Percentiles rank a stretch among this genome's conserved stretches.
These are phyloP conservation scores for Platyscapa corneri DNA, from an alignment of 1,140 invertebrate genomes.

Conservation along the genomic window DNA sequence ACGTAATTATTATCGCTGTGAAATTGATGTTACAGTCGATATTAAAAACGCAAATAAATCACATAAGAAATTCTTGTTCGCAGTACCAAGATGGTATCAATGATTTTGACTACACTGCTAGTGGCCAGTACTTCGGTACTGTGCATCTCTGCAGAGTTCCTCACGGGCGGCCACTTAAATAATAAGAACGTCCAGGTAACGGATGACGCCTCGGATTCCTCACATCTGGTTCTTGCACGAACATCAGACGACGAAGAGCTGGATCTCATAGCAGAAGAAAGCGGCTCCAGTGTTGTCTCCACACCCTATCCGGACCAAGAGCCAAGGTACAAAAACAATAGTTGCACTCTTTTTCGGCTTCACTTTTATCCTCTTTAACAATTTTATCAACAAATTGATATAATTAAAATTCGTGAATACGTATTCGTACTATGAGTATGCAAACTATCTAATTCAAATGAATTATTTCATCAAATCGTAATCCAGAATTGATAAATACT, in stretches of 20 bases:
- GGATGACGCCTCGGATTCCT: conserved; percentile 44
- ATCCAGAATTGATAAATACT: no score
- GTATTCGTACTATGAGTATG: no score
- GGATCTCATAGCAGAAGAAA: conserved; percentile 67
- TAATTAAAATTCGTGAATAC: no score
- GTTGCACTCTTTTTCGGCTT: neutral
- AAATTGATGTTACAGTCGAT: no score
- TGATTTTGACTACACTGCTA: conserved; percentile 43
- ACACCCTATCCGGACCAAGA: conserved; percentile 48
- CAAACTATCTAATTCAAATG: no score
- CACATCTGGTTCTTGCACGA: conserved; percentile 55
- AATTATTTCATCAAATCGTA: no score
- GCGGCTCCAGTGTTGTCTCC: conserved; percentile 48
- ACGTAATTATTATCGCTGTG: no score
- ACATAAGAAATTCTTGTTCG: neutral
- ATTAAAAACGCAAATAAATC: no score
- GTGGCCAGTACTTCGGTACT: conserved; percentile 21
- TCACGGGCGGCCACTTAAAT: conserved; percentile 52
- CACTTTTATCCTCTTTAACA: no score
- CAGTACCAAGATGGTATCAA: conserved; percentile 50
- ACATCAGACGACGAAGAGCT: conserved; percentile 59
- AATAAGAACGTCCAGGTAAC: conserved; percentile 42
- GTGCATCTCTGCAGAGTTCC: conserved; percentile 39
- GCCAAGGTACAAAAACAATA: conserved; percentile 30
- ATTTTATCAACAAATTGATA: no score